These are phyloP conservation scores for Meloidogyne floridensis DNA, from an alignment of 1,140 invertebrate species.

Conservation along the genomic window DNA sequence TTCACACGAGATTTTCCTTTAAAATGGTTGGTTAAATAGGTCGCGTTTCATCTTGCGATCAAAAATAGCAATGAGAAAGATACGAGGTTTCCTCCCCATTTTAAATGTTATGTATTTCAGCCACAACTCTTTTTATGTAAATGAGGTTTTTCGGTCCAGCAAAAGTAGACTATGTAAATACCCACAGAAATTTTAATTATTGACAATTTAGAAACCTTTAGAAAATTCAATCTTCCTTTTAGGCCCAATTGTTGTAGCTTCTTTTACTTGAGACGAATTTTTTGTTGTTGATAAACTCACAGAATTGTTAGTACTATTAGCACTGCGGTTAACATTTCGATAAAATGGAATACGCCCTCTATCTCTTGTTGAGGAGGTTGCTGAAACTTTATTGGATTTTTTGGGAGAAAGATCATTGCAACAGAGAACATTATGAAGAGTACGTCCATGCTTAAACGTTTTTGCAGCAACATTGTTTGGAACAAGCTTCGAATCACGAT, in stretches of 20 bases:
- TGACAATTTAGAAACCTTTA: background rate
- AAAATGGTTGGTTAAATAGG: no score
- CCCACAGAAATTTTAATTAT: no score
- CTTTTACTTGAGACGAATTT: background rate
- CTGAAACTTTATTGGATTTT: background rate
- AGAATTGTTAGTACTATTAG: background rate
- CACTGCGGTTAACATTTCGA: conserved; percentile 13
- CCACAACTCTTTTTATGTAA: no score
- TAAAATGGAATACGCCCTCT: conserved; percentile 18
- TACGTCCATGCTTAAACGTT: conserved; percentile 24
- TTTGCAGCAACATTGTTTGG: conserved; percentile 20
- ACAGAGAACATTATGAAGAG: conserved; percentile 23
- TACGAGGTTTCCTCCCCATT: no score
- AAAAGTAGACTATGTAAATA: no score
- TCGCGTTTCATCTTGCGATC: no score
- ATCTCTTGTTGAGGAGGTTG: background rate
- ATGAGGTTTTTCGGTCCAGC: no score
- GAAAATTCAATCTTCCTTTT: conserved; percentile 10
- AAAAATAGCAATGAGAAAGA: no score
- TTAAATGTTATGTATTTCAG: no score
- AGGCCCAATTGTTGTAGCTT: background rate
- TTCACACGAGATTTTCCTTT: no score
- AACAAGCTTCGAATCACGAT: conserved; percentile 14
- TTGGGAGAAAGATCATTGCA: background rate
- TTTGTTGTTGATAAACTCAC: conserved; percentile 12